phyloP scores from a whole-genome alignment of 1,140 invertebrate species.

The Magallana angulata region DNA sequence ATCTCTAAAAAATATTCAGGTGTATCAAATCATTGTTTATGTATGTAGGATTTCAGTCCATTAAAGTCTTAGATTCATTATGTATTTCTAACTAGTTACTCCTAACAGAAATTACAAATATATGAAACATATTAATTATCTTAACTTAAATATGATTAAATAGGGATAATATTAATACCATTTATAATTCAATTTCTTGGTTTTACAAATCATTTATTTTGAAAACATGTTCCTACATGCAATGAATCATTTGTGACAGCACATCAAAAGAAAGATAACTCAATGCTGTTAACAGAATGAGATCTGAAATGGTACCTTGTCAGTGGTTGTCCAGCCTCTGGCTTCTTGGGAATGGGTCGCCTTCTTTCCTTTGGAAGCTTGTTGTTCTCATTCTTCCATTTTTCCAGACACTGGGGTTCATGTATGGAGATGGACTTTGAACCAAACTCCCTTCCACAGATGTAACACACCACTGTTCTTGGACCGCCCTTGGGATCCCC shows the following conservation, averaged over 20 bases:
- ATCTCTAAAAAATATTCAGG: slow-evolving; percentile 58
- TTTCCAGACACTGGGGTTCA: slow-evolving; percentile 88
- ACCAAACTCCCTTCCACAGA: slow-evolving; percentile 78
- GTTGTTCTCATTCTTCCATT: slow-evolving; percentile 86
- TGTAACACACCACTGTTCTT: slow-evolving; percentile 77
- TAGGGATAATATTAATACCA: too few species aligned
- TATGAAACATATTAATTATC: too few species aligned
- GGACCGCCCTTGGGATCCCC: slow-evolving; percentile 27
- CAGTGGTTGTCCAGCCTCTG: slow-evolving; percentile 71
- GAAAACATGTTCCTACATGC: neutral
- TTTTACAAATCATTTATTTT: neutral
- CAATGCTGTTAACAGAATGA: neutral
- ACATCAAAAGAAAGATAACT: neutral
- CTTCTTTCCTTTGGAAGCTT: slow-evolving; percentile 83
- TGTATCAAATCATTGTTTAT: too few species aligned
- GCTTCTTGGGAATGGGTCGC: slow-evolving; percentile 83
- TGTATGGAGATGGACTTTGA: slow-evolving; percentile 85
- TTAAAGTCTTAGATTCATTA: too few species aligned
- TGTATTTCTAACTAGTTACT: too few species aligned
- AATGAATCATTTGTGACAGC: neutral
- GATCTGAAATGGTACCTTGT: slow-evolving; percentile 49
- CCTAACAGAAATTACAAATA: too few species aligned
- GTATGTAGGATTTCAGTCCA: too few species aligned
- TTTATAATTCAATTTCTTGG: too few species aligned
- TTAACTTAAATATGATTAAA: too few species aligned